Evolutionary conservation across 2,888 invertebrate species (phyloP).

Genomic region (Cerceris rybyensis): DNA sequence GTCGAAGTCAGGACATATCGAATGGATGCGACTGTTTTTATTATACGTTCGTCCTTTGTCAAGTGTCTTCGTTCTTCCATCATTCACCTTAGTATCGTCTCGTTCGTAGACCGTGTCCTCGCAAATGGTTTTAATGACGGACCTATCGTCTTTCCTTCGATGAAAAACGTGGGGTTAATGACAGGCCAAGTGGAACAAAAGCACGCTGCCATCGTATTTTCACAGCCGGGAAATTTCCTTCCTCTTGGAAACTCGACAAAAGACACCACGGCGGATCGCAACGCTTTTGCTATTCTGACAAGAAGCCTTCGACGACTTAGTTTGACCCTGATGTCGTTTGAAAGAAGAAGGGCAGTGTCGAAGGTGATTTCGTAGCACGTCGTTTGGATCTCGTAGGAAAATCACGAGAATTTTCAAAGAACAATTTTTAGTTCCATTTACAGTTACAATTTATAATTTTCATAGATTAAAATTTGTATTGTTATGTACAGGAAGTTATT

Average conservation of each 20-base stretch:
- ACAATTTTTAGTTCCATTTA: no score
- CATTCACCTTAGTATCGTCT: not conserved
- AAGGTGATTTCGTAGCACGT: no score
- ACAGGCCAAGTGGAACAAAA: constrained; percentile 27
- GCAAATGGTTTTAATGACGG: constrained; percentile 2
- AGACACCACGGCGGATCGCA: not conserved
- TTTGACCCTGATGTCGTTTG: constrained; percentile 14
- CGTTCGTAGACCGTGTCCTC: not conserved
- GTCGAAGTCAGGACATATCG: constrained; percentile 27
- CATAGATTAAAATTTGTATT: no score
- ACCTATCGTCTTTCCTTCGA: not conserved
- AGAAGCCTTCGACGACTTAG: constrained; percentile 10
- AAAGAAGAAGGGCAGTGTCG: not conserved
- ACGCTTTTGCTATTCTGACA: constrained; percentile 10
- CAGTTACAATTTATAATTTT: no score
- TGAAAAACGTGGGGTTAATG: constrained; percentile 22
- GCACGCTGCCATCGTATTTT: constrained; percentile 14
- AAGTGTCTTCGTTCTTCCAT: not conserved
- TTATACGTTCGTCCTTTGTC: not conserved
- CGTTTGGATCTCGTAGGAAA: no score
- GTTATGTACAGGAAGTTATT: no score
- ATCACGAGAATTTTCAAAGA: no score
- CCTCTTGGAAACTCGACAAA: constrained; percentile 8
- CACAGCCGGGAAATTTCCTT: constrained; percentile 19
- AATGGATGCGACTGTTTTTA: constrained; percentile 27